phyloP scores from a whole-genome alignment of 2,888 invertebrate species.

The Strigamia transsilvanica region DNA sequence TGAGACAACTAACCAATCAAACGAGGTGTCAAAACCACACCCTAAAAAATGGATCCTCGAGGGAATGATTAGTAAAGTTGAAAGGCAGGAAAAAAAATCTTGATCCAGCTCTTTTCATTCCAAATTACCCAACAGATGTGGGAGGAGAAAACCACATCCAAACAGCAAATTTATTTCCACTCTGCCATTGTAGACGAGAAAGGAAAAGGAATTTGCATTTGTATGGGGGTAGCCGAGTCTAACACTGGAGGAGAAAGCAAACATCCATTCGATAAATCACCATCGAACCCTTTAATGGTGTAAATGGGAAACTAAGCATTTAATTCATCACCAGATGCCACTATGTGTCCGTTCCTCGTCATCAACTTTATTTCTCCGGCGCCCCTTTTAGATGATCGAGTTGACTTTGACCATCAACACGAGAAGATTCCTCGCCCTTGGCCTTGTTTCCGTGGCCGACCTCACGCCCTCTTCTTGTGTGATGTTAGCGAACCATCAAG shows the following conservation, averaged over 20 bases:
- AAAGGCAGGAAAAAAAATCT: not conserved
- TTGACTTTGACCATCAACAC: conserved; percentile 22
- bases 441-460: conserved; percentile 46
- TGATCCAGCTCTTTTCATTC: not conserved
- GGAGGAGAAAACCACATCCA: conserved; percentile 8
- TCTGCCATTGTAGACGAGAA: conserved; percentile 10
- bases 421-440: conserved; percentile 46
- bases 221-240: not conserved
- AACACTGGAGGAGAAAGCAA: not conserved
- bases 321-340: conserved; percentile 28
- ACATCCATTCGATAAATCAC: not conserved
- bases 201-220: conserved; percentile 10
- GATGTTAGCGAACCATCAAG: conserved; percentile 37
- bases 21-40: conserved; percentile 44
- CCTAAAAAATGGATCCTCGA: not conserved
- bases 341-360: not conserved
- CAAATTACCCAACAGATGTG: conserved; percentile 36
- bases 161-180: conserved; percentile 22
- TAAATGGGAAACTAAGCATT: not conserved
- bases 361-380: not conserved
- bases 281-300: conserved; percentile 14
- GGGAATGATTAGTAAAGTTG: conserved; percentile 19
- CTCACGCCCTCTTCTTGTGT: conserved; percentile 33
- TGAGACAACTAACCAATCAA: conserved; percentile 18
- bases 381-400: not conserved